Evolutionary conservation across 1,140 invertebrate genomes (phyloP).

Genomic region (Dryas iulia): DNA sequence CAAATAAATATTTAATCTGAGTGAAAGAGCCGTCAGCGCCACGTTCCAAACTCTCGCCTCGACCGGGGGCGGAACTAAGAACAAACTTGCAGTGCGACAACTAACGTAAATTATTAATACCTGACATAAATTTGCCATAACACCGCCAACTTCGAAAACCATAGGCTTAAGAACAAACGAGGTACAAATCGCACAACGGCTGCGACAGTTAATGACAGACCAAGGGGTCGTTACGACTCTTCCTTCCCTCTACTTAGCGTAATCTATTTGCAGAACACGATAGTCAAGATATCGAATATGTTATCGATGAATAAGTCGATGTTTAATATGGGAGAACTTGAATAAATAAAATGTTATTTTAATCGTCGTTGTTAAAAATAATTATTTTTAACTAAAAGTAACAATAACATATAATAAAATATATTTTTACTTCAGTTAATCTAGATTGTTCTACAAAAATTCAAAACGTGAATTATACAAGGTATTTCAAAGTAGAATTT

Average conservation of each 20-base stretch:
- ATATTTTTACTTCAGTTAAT: too few species aligned
- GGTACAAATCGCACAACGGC: constrained; percentile 67
- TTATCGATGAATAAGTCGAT: too few species aligned
- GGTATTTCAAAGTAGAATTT: too few species aligned
- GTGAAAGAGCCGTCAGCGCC: constrained; percentile 59
- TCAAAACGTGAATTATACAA: not conserved
- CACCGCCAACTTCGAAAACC: constrained; percentile 55
- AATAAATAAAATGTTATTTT: too few species aligned
- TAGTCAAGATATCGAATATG: constrained; percentile 50
- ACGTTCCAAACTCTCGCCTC: constrained; percentile 58
- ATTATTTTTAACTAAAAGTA: constrained; percentile 19
- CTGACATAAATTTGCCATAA: constrained; percentile 79
- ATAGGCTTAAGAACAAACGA: constrained; percentile 64
- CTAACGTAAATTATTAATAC: constrained; percentile 78
- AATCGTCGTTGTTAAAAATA: too few species aligned
- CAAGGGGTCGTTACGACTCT: constrained; percentile 54
- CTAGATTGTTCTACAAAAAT: too few species aligned
- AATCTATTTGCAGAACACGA: constrained; percentile 68
- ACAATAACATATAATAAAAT: too few species aligned
- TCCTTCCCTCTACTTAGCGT: constrained; percentile 50
- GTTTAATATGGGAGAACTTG: too few species aligned
- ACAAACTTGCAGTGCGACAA: constrained; percentile 66
- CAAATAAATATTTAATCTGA: constrained; percentile 72
- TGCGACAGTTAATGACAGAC: constrained; percentile 56
- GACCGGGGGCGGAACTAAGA: constrained; percentile 47